Base-by-base conservation (phyloP, 2,797 vertebrate genomes). In the Coilia nasus region DNA sequence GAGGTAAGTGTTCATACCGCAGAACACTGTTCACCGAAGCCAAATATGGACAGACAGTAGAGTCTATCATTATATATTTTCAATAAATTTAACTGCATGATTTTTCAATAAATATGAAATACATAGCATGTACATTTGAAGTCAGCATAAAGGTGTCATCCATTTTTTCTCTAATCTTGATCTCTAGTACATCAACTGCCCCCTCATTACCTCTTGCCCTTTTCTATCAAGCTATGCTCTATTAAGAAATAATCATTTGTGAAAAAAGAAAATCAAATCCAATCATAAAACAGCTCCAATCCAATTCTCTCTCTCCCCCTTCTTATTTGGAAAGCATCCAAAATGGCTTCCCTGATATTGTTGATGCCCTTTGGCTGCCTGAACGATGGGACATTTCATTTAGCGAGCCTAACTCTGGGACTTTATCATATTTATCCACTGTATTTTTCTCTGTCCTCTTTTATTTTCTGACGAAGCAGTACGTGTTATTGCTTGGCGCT, bases 301-400 rank as follows among this genome's bases (percentile, higher is more conserved):
- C 17, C 15, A 81, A 85, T 87, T 81, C 80, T 60, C 50, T 78
- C 82, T 71, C 46, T 44, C 46, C 46, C 46, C 46, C 46, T 81
- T 23, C 44, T 64, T 28, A 57, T 82, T 86, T 47, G 64, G 64
- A 75, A 67, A 2, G 7, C 50, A 47, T 83, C n/a, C 2, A 5
- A 82, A 78, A 85, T 47, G 81, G n/a, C 17, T 25, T 78, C 35
- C 47, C 9, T 54, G 80, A 83, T 67, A 59, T 85, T 50, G 57
- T 54, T 50, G 35, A 83, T 54, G 81, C 80, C 57, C 56, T 60
- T 12, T 2, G 81, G 67, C 46, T 64, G 60, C 28, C 54, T 81
- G 21, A 56, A 46, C 46, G 12, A 62, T 19, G 6, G 64, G 21
- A 50, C 25, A 44, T 67, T 81, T 75, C 31, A 75, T 75, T 41